Conservation (phyloP, 2,797 vertebrate genomes). For the Epinephelus coioides region DNA sequence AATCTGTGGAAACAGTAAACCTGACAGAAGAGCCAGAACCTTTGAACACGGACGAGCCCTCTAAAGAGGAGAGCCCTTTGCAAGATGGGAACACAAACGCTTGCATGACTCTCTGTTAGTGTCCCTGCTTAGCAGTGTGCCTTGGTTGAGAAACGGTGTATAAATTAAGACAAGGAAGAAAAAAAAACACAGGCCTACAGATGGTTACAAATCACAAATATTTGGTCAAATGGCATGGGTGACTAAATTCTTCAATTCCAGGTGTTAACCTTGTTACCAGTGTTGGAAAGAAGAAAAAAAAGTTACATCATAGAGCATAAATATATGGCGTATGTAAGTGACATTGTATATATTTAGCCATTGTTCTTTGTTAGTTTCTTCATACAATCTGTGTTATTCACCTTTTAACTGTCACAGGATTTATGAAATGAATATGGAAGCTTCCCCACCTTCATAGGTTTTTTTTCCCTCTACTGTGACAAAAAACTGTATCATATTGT, state of each 20-base stretch:
- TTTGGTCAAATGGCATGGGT: constrained; percentile 39
- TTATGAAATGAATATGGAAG: constrained; percentile 41
- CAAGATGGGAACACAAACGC: constrained; percentile 59
- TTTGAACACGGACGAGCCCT: constrained; percentile 69
- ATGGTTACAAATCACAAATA: constrained; percentile 12
- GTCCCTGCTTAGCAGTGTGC: constrained; percentile 41
- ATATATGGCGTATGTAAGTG: constrained; percentile 64
- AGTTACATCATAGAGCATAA: constrained; percentile 51
- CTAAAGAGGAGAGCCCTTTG: constrained; percentile 37
- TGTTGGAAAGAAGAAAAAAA: constrained; percentile 31
- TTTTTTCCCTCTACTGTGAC: constrained; percentile 46
- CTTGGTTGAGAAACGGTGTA: constrained; percentile 40
- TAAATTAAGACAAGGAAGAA: background rate
- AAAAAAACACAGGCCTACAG: background rate
- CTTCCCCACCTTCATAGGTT: constrained; percentile 45
- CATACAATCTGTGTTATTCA: constrained; percentile 63
- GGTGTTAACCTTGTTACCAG: constrained; percentile 18
- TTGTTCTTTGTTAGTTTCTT: constrained; percentile 70
- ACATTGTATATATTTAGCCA: constrained; percentile 73
- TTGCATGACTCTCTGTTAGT: constrained; percentile 62
- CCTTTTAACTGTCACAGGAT: constrained; percentile 53
- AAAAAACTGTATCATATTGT: constrained; percentile 62
- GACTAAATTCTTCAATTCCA: constrained; percentile 32
- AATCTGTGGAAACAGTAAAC: constrained; percentile 51
- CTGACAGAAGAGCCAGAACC: constrained; percentile 70